phyloP scores from a whole-genome alignment of 1,140 invertebrate genomes.

The Aphidius gifuensis region DNA sequence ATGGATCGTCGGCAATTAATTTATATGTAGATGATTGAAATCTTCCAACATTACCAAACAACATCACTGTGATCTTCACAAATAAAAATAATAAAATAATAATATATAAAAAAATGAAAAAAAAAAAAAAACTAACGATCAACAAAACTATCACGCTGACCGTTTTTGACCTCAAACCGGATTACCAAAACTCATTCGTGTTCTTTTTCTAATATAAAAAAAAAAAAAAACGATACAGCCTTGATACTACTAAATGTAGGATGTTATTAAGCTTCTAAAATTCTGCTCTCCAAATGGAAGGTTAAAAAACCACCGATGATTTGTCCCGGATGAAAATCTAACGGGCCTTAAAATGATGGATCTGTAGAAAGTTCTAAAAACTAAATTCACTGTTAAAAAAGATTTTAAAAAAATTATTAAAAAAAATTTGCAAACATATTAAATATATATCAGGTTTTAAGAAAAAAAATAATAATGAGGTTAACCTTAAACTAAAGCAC shows the following conservation, averaged over 20 bases:
- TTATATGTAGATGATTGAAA: conserved; percentile 19
- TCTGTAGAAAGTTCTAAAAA: conserved; percentile 18
- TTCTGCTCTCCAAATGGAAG: conserved; percentile 2
- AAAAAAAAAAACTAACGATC: conserved; percentile 4
- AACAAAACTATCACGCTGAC: conserved; percentile 11
- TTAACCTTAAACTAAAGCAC: too few relatives aligned
- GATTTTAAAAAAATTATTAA: too few relatives aligned
- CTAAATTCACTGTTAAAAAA: neutral
- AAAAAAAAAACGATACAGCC: neutral
- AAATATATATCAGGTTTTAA: neutral
- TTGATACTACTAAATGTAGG: conserved; percentile 4
- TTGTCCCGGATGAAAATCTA: conserved; percentile 9
- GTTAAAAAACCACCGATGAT: neutral
- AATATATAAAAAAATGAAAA: too few relatives aligned
- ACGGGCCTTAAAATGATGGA: conserved; percentile 17
- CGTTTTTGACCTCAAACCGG: conserved; percentile 20
- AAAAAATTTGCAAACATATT: too few relatives aligned
- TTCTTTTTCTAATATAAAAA: too few relatives aligned
- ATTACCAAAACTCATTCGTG: conserved; percentile 16
- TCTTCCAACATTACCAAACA: neutral
- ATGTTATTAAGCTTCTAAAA: conserved; percentile 14
- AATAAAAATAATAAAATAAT: neutral
- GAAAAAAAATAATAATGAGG: neutral
- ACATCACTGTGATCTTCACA: neutral
- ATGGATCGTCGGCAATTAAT: conserved; percentile 27